Conservation (phyloP, 2,888 invertebrate species). For the Leptarthrus brevirostris region DNA sequence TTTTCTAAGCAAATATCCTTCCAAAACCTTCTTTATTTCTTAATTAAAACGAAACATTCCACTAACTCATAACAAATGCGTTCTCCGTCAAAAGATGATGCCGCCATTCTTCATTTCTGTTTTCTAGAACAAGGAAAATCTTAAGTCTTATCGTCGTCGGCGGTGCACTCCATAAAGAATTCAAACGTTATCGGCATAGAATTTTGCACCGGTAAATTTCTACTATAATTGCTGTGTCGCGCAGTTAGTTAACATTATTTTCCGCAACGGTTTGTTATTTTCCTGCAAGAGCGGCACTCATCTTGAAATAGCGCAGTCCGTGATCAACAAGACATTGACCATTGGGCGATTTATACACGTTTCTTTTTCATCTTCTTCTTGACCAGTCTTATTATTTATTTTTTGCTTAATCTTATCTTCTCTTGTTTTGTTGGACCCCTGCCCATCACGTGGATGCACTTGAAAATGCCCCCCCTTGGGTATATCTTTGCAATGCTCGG, state of each 20-base stretch:
- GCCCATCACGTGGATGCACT: constrained; percentile 8
- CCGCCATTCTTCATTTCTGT: too few species aligned
- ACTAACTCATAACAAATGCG: too few species aligned
- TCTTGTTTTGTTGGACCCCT: not conserved
- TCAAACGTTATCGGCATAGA: constrained; percentile 19
- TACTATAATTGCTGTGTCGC: constrained; percentile 42
- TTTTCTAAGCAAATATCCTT: too few species aligned
- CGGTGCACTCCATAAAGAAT: not conserved
- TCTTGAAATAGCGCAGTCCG: constrained; percentile 1
- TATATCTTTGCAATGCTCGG: not conserved
- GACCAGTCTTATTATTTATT: not conserved
- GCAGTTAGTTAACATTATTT: constrained; percentile 45
- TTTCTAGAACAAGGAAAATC: constrained; percentile 15
- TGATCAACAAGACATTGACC: constrained; percentile 27
- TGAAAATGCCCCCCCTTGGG: not conserved
- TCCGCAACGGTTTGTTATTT: constrained; percentile 23
- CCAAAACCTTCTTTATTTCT: too few species aligned
- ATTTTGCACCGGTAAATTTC: constrained; percentile 40
- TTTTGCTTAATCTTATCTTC: not conserved
- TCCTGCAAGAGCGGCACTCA: constrained; percentile 24
- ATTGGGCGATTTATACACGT: constrained; percentile 19
- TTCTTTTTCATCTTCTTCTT: not conserved
- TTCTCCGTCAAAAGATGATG: too few species aligned
- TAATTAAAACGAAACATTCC: too few species aligned
- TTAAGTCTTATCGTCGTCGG: not conserved